Evolutionary conservation across 35 echinoderm and acorn worm species (phyloP), one percentile per base, ranked within the genome.

Genomic region (Nesometra sesokonis): DNA sequence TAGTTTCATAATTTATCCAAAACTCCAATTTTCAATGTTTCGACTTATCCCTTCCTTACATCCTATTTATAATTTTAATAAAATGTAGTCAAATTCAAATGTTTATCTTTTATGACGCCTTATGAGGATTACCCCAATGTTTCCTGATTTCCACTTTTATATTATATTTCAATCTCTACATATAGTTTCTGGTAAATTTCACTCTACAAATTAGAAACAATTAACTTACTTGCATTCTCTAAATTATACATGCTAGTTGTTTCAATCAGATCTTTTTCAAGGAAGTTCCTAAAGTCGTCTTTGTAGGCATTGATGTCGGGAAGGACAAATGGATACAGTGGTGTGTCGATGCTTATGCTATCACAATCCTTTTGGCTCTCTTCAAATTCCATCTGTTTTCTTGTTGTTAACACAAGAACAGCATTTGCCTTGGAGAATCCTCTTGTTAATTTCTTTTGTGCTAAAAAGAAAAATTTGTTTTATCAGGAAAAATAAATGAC

Each of bases 201-300:
- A 81, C 35, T 4, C 38, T 13, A 43, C 38, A 7, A 13, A 13
- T 19, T 27, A 67, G 7, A 7, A 67, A 67, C 9, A 67, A 5
- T 27, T n/a, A n/a, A 67, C 52, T 67, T 83, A 83, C 81, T 38
- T 83, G 81, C 81, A 37, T 83, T 35, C 37, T 83, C 81, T 23
- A 83, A 38, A n/a, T 35, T 83, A 83, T 37, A 35, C 35, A 83
- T 35, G n/a, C n/a, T 83, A 31, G 81, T 38, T 27, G 37, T 83
- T 30, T 83, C 81, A 83, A 83, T 83, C 35, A 83, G 81, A 30
- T 83, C 81, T 39, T 83, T 83, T 29, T 83, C 81, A 36, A 83
- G 81, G n/a, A 83, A 83, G 9, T 17, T 38, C 11, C 34, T 34
- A 39, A 36, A 83, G 27, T 83, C 81, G 38, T 83, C 35, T 9